These are phyloP conservation scores for Bufo gargarizans DNA, from an alignment of 2,113 vertebrate genomes.

Conservation along the genomic window DNA sequence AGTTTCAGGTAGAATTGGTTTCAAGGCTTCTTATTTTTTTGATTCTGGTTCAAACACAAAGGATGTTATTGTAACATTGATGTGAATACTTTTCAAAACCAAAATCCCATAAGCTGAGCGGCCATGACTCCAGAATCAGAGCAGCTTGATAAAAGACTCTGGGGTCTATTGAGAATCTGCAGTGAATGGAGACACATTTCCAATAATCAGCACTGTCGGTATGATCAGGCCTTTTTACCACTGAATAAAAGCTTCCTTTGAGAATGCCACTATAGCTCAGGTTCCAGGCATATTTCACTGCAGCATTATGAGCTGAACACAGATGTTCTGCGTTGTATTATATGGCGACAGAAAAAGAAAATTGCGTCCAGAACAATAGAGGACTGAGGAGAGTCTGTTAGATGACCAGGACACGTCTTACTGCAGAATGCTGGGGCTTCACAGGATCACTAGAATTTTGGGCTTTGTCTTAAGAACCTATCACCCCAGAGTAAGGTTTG, in stretches of 20 bases:
- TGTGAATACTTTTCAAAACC: neutral
- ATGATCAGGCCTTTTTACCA: neutral
- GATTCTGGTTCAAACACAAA: neutral
- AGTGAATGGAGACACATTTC: conserved; percentile 9
- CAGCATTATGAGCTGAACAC: neutral
- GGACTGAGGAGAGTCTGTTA: neutral
- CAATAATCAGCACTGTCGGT: neutral
- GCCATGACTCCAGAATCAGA: neutral
- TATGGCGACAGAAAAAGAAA: conserved; percentile 12
- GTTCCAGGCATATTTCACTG: conserved; percentile 6
- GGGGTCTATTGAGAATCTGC: neutral
- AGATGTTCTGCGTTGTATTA: neutral
- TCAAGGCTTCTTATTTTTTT: neutral
- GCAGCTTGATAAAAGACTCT: neutral
- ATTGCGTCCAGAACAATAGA: neutral
- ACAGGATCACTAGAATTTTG: neutral
- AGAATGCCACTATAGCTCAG: neutral
- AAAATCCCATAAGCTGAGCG: neutral
- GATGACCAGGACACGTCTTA: neutral
- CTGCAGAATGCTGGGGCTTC: neutral
- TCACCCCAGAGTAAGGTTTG: neutral
- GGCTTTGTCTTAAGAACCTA: neutral
- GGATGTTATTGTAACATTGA: neutral
- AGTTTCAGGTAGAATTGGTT: neutral
- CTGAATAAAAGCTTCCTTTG: conserved; percentile 36